Percentiles rank a stretch among this genome's conserved stretches.
Evolutionary conservation across 1,140 invertebrate genomes (phyloP).

Genomic region (Batillaria attramentaria): DNA sequence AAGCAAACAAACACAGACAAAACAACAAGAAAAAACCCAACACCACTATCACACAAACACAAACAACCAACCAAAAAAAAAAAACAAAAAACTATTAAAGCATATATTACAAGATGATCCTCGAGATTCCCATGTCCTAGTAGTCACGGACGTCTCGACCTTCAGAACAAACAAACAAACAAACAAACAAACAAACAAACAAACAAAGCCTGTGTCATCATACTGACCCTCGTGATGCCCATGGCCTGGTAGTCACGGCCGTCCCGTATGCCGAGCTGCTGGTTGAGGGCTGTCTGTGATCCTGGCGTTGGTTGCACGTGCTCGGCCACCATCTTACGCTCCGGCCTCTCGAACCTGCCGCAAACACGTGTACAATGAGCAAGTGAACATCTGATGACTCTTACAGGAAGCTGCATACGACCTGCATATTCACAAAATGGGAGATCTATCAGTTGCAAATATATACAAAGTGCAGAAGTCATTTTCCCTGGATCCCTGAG

Average conservation of each 20-base stretch:
- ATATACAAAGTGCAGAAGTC: too few relatives aligned
- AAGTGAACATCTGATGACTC: too few relatives aligned
- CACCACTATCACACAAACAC: background rate
- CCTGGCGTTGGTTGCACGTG: conserved; percentile 56
- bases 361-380: too few relatives aligned
- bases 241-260: conserved; percentile 54
- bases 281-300: conserved; percentile 60
- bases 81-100: background rate
- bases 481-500: too few relatives aligned
- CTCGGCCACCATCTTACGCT: conserved; percentile 57
- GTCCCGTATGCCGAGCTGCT: conserved; percentile 53
- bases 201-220: background rate
- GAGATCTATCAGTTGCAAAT: too few relatives aligned
- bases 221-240: conserved; percentile 54
- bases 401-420: too few relatives aligned
- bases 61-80: background rate
- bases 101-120: background rate
- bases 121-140: too few relatives aligned
- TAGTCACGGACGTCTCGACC: background rate
- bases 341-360: conserved; percentile 64
- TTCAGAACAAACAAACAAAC: background rate
- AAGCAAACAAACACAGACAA: background rate
- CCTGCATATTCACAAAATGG: too few relatives aligned
- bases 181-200: background rate
- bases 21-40: background rate